phyloP scores from a whole-genome alignment of 2,888 invertebrate genomes.

The Drosophila niveifrons region DNA sequence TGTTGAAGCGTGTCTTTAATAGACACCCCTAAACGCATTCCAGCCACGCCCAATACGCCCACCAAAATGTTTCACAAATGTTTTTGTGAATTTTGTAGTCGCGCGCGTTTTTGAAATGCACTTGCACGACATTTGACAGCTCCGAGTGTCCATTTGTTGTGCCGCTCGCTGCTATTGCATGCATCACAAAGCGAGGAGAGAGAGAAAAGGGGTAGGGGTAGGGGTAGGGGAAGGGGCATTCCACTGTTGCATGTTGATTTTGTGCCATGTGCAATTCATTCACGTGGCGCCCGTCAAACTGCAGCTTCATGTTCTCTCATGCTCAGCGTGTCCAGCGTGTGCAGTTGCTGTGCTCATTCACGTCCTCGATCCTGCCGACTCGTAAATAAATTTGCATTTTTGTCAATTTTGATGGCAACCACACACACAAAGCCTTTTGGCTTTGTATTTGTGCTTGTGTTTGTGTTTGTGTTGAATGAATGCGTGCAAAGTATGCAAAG shows the following conservation, averaged over 20 bases:
- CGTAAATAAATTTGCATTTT: conserved; percentile 80
- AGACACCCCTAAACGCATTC: conserved; percentile 11
- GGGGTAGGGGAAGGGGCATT: conserved; percentile 28
- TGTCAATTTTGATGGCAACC: conserved; percentile 75
- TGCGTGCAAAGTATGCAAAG: conserved; percentile 68
- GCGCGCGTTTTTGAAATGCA: conserved; percentile 74
- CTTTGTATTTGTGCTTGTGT: not conserved
- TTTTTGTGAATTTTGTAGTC: conserved; percentile 69
- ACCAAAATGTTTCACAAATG: conserved; percentile 52
- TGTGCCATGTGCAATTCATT: conserved; percentile 65
- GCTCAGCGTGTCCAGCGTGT: not conserved
- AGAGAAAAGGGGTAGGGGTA: too few species aligned
- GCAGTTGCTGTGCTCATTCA: conserved; percentile 7
- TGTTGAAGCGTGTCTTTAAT: too few species aligned
- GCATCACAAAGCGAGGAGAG: not conserved
- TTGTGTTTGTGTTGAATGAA: conserved; percentile 49
- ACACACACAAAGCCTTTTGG: conserved; percentile 31
- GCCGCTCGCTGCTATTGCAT: conserved; percentile 2
- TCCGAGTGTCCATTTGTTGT: conserved; percentile 66
- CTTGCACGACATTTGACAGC: conserved; percentile 75
- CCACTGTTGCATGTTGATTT: conserved; percentile 71
- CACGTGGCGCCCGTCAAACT: conserved; percentile 52
- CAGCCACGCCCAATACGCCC: conserved; percentile 27
- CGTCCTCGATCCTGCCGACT: conserved; percentile 40
- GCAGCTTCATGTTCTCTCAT: conserved; percentile 36